Base-by-base conservation (phyloP, 1,140 invertebrate genomes). In the Papilio aristodemus region DNA sequence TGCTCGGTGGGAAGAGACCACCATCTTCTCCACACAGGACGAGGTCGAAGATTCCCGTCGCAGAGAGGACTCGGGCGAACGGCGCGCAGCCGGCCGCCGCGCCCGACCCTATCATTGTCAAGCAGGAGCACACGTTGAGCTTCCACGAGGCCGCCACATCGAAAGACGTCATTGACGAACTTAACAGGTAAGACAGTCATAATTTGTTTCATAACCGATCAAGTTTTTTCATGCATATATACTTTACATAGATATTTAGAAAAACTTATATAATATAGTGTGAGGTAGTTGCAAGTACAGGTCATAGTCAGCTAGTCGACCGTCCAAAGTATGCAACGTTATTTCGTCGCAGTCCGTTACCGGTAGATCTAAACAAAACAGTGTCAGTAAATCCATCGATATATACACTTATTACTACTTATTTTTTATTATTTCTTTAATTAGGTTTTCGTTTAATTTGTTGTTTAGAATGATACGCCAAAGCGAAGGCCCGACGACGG, bases 121-220 rank as follows among this genome's bases (percentile, higher is more conserved):
- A 89, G 69, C 89, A 91, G 80, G 92, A 87, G 84, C 85, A 89
- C 58, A 89, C 81, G 1, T 76, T 95, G 38, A 95, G 94, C 86
- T 95, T 95, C 80, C 94, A 95, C 76, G 94, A 95, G 78, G 92
- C 93, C 50, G 94, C 95, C 5, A 95, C 95, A 36, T 95, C 94
- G 27, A 95, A 95, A 80, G 94, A 95, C 79, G 94, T 95, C n/a
- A 95, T 95, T 70, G 95, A 95, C 72, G 95, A 95, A 81, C 86
- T 96, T 32, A 95, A 95, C 82, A 92, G 94, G 77, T 89, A 70
- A 79, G 73, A 2, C n/a, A n/a, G n/a, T n/a, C n/a, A n/a, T n/a
- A n/a, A n/a, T n/a, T n/a, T n/a, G n/a, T n/a, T n/a, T n/a, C n/a
- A n/a, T n/a, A n/a, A n/a, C n/a, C n/a, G n/a, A n/a, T n/a, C n/a